Evolutionary conservation across 2,113 vertebrate species (phyloP).

Genomic region (Chionis minor): DNA sequence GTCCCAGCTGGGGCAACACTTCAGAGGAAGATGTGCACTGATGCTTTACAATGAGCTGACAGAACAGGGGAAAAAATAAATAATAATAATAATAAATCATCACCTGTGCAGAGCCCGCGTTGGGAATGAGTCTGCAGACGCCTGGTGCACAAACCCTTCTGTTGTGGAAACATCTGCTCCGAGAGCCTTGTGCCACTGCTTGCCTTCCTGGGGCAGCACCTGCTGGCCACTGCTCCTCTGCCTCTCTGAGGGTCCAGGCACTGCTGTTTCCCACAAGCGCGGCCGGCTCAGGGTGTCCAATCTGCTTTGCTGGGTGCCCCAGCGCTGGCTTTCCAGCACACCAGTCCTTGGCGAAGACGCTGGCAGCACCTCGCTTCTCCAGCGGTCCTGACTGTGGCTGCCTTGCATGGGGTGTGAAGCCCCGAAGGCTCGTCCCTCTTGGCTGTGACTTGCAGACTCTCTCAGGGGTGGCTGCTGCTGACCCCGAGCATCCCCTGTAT

Average conservation of each 20-base stretch:
- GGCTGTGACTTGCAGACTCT: not conserved
- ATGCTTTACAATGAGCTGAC: not conserved
- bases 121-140: not conserved
- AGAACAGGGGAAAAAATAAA: not conserved
- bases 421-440: not conserved
- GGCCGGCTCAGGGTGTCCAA: not conserved
- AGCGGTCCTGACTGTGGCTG: not conserved
- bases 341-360: not conserved
- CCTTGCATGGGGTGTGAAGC: not conserved
- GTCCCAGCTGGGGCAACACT: not conserved
- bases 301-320: not conserved
- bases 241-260: not conserved
- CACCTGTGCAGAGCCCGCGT: conserved; percentile 42
- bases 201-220: not conserved
- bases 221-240: not conserved
- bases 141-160: not conserved
- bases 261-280: not conserved
- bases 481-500: not conserved
- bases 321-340: not conserved
- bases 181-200: not conserved
- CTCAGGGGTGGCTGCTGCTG: not conserved
- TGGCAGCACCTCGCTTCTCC: not conserved
- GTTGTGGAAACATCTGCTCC: not conserved
- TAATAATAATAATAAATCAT: not conserved
- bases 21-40: not conserved